Percentiles rank a stretch among this genome's conserved stretches.
phyloP scores from a whole-genome alignment of 1,140 invertebrate genomes.

The Hycleus phaleratus region DNA sequence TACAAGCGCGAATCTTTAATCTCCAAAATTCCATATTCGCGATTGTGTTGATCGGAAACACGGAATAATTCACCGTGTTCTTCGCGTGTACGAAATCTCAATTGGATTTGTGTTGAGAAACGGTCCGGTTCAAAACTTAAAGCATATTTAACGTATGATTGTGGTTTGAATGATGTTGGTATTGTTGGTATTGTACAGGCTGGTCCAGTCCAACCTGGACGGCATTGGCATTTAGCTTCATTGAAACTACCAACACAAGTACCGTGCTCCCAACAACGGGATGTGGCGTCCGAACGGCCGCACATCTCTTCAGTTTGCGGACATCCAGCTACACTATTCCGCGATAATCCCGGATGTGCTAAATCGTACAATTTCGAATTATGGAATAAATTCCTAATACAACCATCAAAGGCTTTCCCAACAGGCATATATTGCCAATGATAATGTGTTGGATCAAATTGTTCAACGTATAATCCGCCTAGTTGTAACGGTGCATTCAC shows the following conservation, averaged over 20 bases:
- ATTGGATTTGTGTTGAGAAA: slow-evolving; percentile 85
- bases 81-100: slow-evolving; percentile 88
- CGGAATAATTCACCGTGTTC: slow-evolving; percentile 85
- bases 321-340: slow-evolving; percentile 80
- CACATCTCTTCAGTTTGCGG: slow-evolving; percentile 85
- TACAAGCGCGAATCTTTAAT: slow-evolving; percentile 83
- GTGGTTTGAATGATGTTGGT: slow-evolving; percentile 80
- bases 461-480: slow-evolving; percentile 80
- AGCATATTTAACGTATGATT: slow-evolving; percentile 93
- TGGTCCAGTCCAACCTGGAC: slow-evolving; percentile 84
- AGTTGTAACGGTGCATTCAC: slow-evolving; percentile 92
- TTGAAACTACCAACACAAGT: slow-evolving; percentile 85
- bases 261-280: slow-evolving; percentile 84
- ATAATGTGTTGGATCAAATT: slow-evolving; percentile 77
- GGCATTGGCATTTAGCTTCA: slow-evolving; percentile 83
- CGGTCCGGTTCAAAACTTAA: slow-evolving; percentile 88
- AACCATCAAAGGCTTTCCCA: slow-evolving; percentile 87
- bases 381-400: slow-evolving; percentile 90
- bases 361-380: slow-evolving; percentile 93
- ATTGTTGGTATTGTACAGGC: slow-evolving; percentile 78
- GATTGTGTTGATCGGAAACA: slow-evolving; percentile 87
- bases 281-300: slow-evolving; percentile 68
- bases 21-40: slow-evolving; percentile 92
- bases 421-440: slow-evolving; percentile 80
- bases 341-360: slow-evolving; percentile 74